Evolutionary conservation across 2,888 invertebrate genomes (phyloP).

Genomic region (Sialis lutaria): DNA sequence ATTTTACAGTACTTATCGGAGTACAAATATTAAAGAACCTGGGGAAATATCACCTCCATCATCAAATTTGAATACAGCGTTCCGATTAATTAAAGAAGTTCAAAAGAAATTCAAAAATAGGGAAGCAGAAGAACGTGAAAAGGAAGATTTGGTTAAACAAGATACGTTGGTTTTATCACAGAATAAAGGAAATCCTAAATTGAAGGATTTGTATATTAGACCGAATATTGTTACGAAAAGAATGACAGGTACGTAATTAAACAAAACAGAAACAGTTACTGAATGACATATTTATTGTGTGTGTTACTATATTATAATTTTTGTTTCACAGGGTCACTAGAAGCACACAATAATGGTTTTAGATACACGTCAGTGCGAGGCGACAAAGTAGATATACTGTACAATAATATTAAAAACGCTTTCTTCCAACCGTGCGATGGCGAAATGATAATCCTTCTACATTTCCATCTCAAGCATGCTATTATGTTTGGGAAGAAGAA

Average conservation of each 20-base stretch:
- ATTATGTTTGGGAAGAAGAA: slow-evolving; percentile 98
- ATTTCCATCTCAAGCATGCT: slow-evolving; percentile 97
- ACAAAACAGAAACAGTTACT: too few species aligned
- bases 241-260: slow-evolving; percentile 45
- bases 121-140: slow-evolving; percentile 96
- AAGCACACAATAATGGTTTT: slow-evolving; percentile 93
- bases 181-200: slow-evolving; percentile 93
- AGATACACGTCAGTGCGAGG: slow-evolving; percentile 97
- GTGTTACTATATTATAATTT: slow-evolving; percentile 1
- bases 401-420: slow-evolving; percentile 98
- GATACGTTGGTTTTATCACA: slow-evolving; percentile 86
- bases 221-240: slow-evolving; percentile 97
- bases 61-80: slow-evolving; percentile 89
- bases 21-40: slow-evolving; percentile 93
- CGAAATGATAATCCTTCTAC: slow-evolving; percentile 95
- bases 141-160: slow-evolving; percentile 97
- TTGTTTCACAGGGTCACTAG: slow-evolving; percentile 72
- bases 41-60: slow-evolving; percentile 90
- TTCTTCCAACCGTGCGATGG: slow-evolving; percentile 99
- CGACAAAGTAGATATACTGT: slow-evolving; percentile 97
- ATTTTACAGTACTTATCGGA: slow-evolving; percentile 69
- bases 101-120: slow-evolving; percentile 97
- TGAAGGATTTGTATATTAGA: slow-evolving; percentile 93
- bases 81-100: slow-evolving; percentile 88
- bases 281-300: background rate